These are phyloP conservation scores for Coptodon bakossiorum DNA, from an alignment of 2,113 vertebrate genomes.

Conservation along the genomic window DNA sequence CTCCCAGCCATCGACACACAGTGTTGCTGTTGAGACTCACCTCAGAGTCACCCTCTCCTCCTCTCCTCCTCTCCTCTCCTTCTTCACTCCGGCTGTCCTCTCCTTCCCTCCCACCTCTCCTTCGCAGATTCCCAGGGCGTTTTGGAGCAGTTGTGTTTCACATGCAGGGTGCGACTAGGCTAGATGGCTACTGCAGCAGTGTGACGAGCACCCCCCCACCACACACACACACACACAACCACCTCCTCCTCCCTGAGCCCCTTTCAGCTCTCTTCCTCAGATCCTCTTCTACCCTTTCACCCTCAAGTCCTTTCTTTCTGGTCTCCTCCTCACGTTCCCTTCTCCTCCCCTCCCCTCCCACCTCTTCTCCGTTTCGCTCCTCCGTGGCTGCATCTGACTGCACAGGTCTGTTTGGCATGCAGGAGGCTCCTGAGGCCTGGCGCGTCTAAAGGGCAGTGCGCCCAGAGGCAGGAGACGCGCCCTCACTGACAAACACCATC, in stretches of 20 bases:
- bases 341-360: conserved; percentile 2
- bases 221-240: not conserved
- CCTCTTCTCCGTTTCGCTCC: not conserved
- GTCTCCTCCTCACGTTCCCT: conserved; percentile 48
- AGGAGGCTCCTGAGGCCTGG: conserved; percentile 65
- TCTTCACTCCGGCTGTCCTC: not conserved
- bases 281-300: conserved; percentile 54
- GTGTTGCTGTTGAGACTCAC: conserved; percentile 60
- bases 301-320: conserved; percentile 45
- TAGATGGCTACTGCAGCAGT: conserved; percentile 47
- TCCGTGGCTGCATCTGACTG: conserved; percentile 63
- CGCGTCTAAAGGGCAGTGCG: conserved; percentile 72
- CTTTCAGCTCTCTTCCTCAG: conserved; percentile 14
- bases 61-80: conserved; percentile 5
- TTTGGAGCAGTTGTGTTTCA: conserved; percentile 39
- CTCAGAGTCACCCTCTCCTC: conserved; percentile 51
- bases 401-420: conserved; percentile 71
- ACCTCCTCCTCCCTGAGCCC: not conserved
- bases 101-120: conserved; percentile 4
- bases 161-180: conserved; percentile 59
- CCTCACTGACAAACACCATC: conserved; percentile 68
- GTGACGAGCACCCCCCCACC: conserved; percentile 13
- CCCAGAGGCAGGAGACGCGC: conserved; percentile 69
- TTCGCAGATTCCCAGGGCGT: conserved; percentile 16
- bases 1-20: conserved; percentile 56